These are phyloP conservation scores for Arenaria interpres DNA, from an alignment of 2,113 vertebrate genomes.

Conservation along the genomic window DNA sequence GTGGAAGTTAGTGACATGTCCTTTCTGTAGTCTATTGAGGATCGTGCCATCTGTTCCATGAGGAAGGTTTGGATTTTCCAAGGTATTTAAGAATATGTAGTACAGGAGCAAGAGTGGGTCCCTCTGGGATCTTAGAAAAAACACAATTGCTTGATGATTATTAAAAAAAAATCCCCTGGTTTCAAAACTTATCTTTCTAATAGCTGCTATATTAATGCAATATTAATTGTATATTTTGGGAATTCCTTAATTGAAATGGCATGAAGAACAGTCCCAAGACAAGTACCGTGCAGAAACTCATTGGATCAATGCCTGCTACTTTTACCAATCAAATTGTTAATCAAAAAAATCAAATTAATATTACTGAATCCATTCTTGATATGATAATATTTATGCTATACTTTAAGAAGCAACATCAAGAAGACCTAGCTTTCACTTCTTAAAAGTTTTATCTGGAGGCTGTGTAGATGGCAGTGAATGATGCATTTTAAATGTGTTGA, in stretches of 20 bases:
- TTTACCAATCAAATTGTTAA: not conserved
- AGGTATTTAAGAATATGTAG: not conserved
- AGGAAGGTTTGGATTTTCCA: not conserved
- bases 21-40: not conserved
- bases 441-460: not conserved
- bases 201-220: not conserved
- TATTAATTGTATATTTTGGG: not conserved
- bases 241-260: not conserved
- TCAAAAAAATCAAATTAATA: not conserved
- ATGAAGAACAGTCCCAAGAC: not conserved
- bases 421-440: not conserved
- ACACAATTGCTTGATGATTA: not conserved
- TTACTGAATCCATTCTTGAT: not conserved
- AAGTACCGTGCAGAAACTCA: not conserved
- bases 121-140: not conserved
- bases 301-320: not conserved
- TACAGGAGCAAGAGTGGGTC: not conserved
- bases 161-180: not conserved
- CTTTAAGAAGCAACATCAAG: not conserved
- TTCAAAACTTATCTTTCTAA: not conserved
- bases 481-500: not conserved
- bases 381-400: not conserved
- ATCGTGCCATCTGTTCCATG: not conserved
- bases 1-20: not conserved
- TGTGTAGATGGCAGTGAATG: not conserved